phyloP scores from a whole-genome alignment of 1,140 invertebrate species.

The Odontomachus brunneus region DNA sequence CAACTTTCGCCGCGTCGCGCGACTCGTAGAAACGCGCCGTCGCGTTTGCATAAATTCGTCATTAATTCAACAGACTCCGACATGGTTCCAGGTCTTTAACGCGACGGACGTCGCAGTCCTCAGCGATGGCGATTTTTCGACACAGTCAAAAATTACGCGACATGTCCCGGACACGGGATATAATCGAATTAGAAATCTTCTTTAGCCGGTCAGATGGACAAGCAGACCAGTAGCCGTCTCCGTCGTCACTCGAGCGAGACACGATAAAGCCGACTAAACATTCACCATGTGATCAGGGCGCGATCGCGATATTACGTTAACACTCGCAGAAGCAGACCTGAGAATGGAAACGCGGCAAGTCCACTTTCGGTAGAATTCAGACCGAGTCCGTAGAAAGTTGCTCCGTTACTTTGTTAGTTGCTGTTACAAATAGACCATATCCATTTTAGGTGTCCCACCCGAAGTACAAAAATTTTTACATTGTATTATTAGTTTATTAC shows the following conservation, averaged over 20 bases:
- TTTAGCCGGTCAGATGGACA: too few relatives aligned
- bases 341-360: slow-evolving; percentile 4
- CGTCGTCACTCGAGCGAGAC: not conserved
- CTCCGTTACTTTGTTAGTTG: slow-evolving; percentile 1
- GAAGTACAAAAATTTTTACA: too few relatives aligned
- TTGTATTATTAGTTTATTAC: too few relatives aligned
- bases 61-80: not conserved
- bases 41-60: slow-evolving; percentile 15
- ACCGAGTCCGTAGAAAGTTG: slow-evolving; percentile 42
- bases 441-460: not conserved
- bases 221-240: too few relatives aligned
- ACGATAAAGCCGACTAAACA: not conserved
- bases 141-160: too few relatives aligned
- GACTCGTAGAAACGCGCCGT: slow-evolving; percentile 22
- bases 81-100: too few relatives aligned
- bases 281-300: not conserved
- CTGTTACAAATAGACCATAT: slow-evolving; percentile 31
- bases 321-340: not conserved
- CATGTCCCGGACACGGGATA: too few relatives aligned
- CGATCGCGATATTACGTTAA: slow-evolving; percentile 11
- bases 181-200: too few relatives aligned
- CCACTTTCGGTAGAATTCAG: slow-evolving; percentile 37
- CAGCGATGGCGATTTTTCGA: too few relatives aligned
- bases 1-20: slow-evolving; percentile 31
- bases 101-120: too few relatives aligned